phyloP scores from a whole-genome alignment of 2,888 invertebrate species.

The Embidobia sp. region DNA sequence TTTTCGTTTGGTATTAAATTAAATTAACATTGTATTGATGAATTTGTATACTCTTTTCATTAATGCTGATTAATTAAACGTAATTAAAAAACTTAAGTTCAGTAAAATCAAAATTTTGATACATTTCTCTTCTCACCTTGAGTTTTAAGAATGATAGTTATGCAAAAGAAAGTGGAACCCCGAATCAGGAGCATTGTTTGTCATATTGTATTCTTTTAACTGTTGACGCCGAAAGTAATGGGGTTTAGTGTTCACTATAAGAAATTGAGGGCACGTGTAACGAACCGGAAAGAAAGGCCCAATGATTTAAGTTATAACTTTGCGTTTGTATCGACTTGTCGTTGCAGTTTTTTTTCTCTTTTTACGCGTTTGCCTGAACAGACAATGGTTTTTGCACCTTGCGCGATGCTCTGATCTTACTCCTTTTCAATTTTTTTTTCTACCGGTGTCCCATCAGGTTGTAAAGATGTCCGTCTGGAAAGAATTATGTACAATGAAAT shows the following conservation, averaged over 20 bases:
- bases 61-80: no score
- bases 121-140: no score
- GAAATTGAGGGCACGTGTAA: constrained; percentile 47
- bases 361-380: constrained; percentile 38
- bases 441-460: constrained; percentile 51
- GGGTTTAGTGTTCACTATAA: constrained; percentile 11
- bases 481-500: constrained; percentile 49
- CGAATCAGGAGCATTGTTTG: constrained; percentile 24
- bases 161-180: constrained; percentile 8
- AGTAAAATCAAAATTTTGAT: no score
- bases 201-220: constrained; percentile 19
- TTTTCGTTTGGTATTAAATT: no score
- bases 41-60: no score
- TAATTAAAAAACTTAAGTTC: no score
- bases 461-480: constrained; percentile 50
- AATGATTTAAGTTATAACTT: constrained; percentile 55
- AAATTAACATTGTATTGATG: no score
- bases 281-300: constrained; percentile 46
- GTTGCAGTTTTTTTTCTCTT: constrained; percentile 31
- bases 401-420: constrained; percentile 40
- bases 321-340: constrained; percentile 48
- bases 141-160: no score
- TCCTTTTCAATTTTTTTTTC: constrained; percentile 13
- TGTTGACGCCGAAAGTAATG: constrained; percentile 24
- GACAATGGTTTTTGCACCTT: constrained; percentile 60